Base-by-base conservation (phyloP, 30 jellyfish, hydroid and myxozoan genomes). In the Sanderia malayensis region DNA sequence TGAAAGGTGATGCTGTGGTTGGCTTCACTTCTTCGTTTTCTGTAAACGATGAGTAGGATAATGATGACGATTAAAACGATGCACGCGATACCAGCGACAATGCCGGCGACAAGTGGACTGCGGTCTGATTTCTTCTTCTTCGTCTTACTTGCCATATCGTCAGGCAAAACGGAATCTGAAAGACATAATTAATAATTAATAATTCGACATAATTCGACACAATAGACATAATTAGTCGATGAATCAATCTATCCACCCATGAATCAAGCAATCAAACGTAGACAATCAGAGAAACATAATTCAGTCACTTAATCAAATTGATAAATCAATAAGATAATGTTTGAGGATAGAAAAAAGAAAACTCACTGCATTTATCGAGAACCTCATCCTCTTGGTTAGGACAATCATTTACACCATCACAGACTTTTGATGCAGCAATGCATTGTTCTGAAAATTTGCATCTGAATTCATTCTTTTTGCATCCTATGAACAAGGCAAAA, bases 321-420 rank as follows among this genome's bases (percentile, higher is more conserved):
- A n/a, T n/a, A n/a, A n/a, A n/a, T n/a, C n/a, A n/a, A n/a, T n/a
- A n/a, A n/a, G n/a, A n/a, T n/a, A n/a, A n/a, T n/a, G n/a, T n/a
- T 37, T 4, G 52, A 37, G 6, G 52, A 37, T 4, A 37, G 13
- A 37, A 37, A 37, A 13, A 37, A 37, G 57, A 69, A 18, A 46
- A 79, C 93, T 69, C 46, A 80, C 93, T 70, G 74, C 93, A 80
- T n/a, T 71, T 71, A 10, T 37, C 44, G 20, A 68, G 58, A 2
- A 29, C 32, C 52, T 81, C 94, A 32, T 82, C 94, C 32, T 73
- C 86, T 19, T 58, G 73, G 20, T 58, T 18, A 7, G 87, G 87
- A 49, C 94, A 82, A 31, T 82, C 94, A 26, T 19, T 61, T 46
- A 27, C 22, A 0, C 87, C 87, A 59, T 82, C 86, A 31, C 94